phyloP scores from a whole-genome alignment of 1,140 invertebrate genomes.

The Eciton burchellii region DNA sequence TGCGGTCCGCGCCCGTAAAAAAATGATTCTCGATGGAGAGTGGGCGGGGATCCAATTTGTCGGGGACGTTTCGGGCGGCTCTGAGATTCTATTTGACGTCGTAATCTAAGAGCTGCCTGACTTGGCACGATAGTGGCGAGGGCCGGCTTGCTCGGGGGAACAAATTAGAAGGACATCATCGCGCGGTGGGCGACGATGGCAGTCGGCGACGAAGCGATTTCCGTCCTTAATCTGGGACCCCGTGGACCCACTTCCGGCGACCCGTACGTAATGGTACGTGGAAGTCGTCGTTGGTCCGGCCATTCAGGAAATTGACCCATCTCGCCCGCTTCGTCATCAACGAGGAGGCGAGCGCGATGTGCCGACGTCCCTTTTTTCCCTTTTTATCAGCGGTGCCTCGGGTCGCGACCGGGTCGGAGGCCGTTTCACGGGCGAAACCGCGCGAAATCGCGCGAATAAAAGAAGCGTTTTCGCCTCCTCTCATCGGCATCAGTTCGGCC shows the following conservation, averaged over 20 bases:
- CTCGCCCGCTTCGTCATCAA: slow-evolving; percentile 55
- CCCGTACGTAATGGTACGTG: slow-evolving; percentile 60
- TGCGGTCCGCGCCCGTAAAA: slow-evolving; percentile 2
- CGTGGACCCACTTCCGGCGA: slow-evolving; percentile 49
- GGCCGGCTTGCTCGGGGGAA: slow-evolving; percentile 19
- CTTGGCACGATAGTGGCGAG: slow-evolving; percentile 19
- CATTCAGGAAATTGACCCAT: slow-evolving; percentile 76
- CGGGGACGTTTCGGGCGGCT: slow-evolving; percentile 18
- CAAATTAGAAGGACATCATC: slow-evolving; percentile 63
- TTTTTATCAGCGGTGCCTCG: slow-evolving; percentile 63
- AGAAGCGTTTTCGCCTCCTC: too few relatives aligned
- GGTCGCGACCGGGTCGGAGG: background rate
- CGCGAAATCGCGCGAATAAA: background rate
- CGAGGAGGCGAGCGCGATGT: slow-evolving; percentile 45
- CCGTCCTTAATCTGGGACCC: slow-evolving; percentile 67
- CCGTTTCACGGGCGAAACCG: background rate
- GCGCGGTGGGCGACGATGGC: slow-evolving; percentile 42
- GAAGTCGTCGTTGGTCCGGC: slow-evolving; percentile 46
- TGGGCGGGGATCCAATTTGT: slow-evolving; percentile 35
- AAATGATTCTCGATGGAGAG: slow-evolving; percentile 5
- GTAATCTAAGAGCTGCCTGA: slow-evolving; percentile 58
- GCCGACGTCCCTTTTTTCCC: slow-evolving; percentile 44
- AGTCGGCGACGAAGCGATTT: slow-evolving; percentile 68
- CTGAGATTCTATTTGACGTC: slow-evolving; percentile 55
- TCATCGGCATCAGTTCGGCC: too few relatives aligned